Base-by-base conservation (phyloP, 92 coral and sea anemone species). In the Heteractis magnifica region DNA sequence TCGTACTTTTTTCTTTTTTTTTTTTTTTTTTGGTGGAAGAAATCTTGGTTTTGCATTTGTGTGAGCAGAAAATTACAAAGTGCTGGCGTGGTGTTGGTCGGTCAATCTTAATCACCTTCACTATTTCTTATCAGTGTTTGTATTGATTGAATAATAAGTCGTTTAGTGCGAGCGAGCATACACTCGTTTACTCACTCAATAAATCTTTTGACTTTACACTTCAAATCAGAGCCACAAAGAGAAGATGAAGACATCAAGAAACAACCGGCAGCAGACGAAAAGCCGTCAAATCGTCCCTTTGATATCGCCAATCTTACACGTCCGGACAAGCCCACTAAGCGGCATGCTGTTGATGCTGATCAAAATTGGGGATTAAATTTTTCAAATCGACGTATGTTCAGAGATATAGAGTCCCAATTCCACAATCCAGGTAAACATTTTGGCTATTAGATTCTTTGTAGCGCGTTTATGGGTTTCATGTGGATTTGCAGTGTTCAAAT, bases 241-340 rank as follows among this genome's bases (percentile, higher is more conserved):
- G 82, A 52, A 10, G 72, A 86, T 4, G 83, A 86, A 65, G 71
- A 44, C 6, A 84, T 80, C 79, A 65, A 53, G 56, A 20, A 72
- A 10, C 80, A 71, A 76, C 53, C 83, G 16, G 75, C 23, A 12
- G 58, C 44, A 16, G 65, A 51, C 19, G 65, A 81, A 13, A 62
- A 75, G 34, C 73, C 90, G 21, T 84, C 95, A 14, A 83, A 26
- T 49, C 95, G 98, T 51, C 98, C 98, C 16, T 94, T 92, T 81
- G 98, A 94, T 77, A 94, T 94, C 34, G 98, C 88, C 48, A 94
- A 94, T 88, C 91, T 94, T 18, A 92, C 91, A 55, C 92, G 94
- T 0, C 92, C 94, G 1, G 94, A 94, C 80, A 90, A 90, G 48
- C 89, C 79, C 75, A 34, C 86, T 49, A 93, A 91, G 83, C 82